These are phyloP conservation scores for Amphipoea lucens DNA, from an alignment of 2,888 invertebrate genomes.

Conservation along the genomic window DNA sequence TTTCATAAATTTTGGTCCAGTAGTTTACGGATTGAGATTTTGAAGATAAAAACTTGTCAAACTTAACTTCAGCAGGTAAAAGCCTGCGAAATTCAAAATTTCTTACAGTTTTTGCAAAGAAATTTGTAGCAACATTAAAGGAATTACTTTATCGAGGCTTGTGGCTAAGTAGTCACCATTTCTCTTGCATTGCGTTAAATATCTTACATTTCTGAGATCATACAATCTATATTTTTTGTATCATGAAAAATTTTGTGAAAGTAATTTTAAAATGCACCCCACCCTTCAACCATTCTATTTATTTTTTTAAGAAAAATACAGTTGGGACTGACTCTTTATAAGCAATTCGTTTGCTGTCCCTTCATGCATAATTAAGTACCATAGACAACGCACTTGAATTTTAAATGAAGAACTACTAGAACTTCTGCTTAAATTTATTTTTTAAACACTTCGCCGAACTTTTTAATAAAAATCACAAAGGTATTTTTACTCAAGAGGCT, in stretches of 20 bases:
- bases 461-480: background rate
- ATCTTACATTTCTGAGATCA: too few species aligned
- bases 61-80: background rate
- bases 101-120: background rate
- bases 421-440: background rate
- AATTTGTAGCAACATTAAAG: too few species aligned
- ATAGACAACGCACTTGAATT: conserved; percentile 43
- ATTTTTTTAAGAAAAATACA: conserved; percentile 13
- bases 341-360: conserved; percentile 23
- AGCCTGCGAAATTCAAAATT: background rate
- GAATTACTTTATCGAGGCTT: too few species aligned
- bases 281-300: background rate
- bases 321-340: background rate
- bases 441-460: background rate
- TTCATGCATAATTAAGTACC: conserved; percentile 42
- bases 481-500: conserved; percentile 8
- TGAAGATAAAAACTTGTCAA: background rate
- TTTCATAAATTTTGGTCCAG: too few species aligned
- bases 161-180: background rate
- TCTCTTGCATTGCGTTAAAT: too few species aligned
- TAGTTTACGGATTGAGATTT: background rate
- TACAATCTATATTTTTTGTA: background rate
- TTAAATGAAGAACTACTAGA: conserved; percentile 13
- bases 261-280: background rate
- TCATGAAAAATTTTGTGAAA: background rate